phyloP scores from a whole-genome alignment of 2,797 vertebrate species.

The Discoglossus pictus region DNA sequence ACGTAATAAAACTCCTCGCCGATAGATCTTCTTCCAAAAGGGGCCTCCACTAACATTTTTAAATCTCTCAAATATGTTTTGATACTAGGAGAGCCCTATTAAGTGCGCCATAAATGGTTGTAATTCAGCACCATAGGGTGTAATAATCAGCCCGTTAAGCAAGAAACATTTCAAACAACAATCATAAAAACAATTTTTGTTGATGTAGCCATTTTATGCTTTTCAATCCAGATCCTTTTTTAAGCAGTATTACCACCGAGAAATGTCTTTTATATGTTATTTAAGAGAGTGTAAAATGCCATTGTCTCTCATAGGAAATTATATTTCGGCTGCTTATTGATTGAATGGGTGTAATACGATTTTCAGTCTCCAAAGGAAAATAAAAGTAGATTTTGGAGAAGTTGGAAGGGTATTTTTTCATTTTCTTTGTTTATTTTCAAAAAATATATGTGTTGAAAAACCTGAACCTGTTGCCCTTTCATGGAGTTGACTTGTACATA shows the following conservation, averaged over 20 bases:
- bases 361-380: constrained; percentile 1
- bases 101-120: constrained; percentile 33
- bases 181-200: constrained; percentile 40
- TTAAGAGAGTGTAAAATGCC: constrained; percentile 41
- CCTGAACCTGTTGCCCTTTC: no score
- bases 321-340: constrained; percentile 41
- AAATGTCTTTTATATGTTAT: constrained; percentile 29
- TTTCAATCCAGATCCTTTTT: constrained; percentile 22
- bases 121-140: constrained; percentile 35
- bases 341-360: constrained; percentile 33
- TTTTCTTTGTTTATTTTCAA: no score
- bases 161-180: constrained; percentile 45
- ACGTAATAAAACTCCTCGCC: no score
- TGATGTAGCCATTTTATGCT: constrained; percentile 37
- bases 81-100: constrained; percentile 29
- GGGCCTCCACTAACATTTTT: constrained; percentile 15
- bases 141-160: constrained; percentile 36
- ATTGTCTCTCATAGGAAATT: constrained; percentile 44
- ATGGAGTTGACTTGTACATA: no score
- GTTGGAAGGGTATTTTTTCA: no score
- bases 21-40: no score
- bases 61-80: constrained; percentile 38
- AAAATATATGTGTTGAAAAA: no score
- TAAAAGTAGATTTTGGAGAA: no score
- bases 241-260: constrained; percentile 28